A percentile compares a stretch with the other conserved stretches of the same genome.
Conservation (phyloP, 2,888 invertebrate genomes). For the Nephrotoma guestfalica region DNA sequence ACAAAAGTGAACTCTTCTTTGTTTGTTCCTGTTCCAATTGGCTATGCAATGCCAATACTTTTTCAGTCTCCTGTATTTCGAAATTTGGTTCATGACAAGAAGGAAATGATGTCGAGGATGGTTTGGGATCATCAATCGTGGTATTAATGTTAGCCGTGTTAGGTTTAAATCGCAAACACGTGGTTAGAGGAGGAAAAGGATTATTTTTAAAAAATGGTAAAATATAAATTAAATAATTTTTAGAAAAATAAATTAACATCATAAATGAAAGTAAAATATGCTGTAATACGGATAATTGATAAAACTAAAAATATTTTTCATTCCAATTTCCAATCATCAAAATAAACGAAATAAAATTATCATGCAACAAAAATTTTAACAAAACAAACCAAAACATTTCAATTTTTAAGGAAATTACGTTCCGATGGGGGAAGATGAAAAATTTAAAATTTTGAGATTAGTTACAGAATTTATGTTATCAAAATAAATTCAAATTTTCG, state of each 20-base stretch:
- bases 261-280: slow-evolving; percentile 1
- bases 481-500: not conserved
- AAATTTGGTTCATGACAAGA: not conserved
- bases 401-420: not conserved
- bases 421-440: not conserved
- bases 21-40: slow-evolving; percentile 87
- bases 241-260: slow-evolving; percentile 4
- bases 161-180: not conserved
- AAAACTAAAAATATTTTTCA: not conserved
- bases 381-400: not conserved
- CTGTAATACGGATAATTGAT: not conserved
- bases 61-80: slow-evolving; percentile 24
- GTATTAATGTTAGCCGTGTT: not conserved
- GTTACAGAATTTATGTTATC: not conserved
- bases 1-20: slow-evolving; percentile 64
- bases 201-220: not conserved
- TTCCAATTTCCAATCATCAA: not conserved
- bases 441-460: not conserved
- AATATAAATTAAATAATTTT: slow-evolving; percentile 3
- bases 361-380: not conserved
- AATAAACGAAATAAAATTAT: slow-evolving; percentile 6
- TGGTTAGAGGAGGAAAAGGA: not conserved
- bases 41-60: slow-evolving; percentile 64
- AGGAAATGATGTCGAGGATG: not conserved
- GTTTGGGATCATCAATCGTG: not conserved